Conservation (phyloP, 2,888 invertebrate species). For the Melikaiella ostensackeni region DNA sequence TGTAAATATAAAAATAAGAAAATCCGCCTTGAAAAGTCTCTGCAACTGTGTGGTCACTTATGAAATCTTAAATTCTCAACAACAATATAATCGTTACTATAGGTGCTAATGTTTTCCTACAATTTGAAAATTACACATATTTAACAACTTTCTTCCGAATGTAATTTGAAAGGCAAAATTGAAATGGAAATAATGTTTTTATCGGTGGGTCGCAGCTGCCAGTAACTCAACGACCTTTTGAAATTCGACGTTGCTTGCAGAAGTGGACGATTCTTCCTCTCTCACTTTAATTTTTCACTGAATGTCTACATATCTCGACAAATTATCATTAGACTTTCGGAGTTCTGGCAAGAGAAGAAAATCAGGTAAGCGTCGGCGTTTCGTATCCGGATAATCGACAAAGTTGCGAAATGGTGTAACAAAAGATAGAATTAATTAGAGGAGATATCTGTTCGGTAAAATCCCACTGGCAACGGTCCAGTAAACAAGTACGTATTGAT, state of each 20-base stretch:
- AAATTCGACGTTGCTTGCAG: conserved; percentile 17
- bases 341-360: conserved; percentile 24
- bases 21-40: no score
- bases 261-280: conserved; percentile 28
- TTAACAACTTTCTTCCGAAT: not conserved
- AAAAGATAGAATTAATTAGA: conserved; percentile 72
- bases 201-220: conserved; percentile 20
- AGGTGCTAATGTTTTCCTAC: no score
- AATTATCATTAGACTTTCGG: conserved; percentile 31
- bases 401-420: conserved; percentile 61
- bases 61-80: no score
- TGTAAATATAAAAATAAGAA: no score
- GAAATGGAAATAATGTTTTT: conserved; percentile 37
- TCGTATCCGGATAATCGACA: conserved; percentile 47
- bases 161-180: not conserved
- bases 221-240: conserved; percentile 33
- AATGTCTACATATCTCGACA: conserved; percentile 30
- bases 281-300: conserved; percentile 3
- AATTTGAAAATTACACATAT: no score
- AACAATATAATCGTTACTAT: no score
- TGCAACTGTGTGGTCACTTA: no score
- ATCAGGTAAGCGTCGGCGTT: conserved; percentile 32
- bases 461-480: conserved; percentile 71
- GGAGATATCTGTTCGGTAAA: conserved; percentile 65
- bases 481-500: conserved; percentile 73